Evolutionary conservation across 2,888 invertebrate genomes (phyloP).

Genomic region (Nyleta sp.): DNA sequence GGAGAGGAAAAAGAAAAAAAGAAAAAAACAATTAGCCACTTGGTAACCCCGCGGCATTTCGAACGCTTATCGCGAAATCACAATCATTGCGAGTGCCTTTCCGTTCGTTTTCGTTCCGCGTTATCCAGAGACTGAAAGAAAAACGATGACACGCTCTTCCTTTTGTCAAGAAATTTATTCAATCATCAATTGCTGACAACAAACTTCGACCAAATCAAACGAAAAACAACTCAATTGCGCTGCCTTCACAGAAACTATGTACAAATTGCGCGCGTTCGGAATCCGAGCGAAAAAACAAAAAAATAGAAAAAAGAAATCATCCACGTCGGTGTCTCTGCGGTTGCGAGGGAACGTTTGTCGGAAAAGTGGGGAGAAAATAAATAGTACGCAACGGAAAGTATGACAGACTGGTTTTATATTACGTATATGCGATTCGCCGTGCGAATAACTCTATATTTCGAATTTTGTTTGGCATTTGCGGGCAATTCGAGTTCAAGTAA

Average conservation of each 20-base stretch:
- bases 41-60: slow-evolving; percentile 51
- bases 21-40: slow-evolving; percentile 58
- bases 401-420: slow-evolving; percentile 69
- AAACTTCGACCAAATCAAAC: slow-evolving; percentile 44
- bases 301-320: no score
- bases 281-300: neutral
- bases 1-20: no score
- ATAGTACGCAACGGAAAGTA: slow-evolving; percentile 78
- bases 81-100: slow-evolving; percentile 34
- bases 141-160: slow-evolving; percentile 50
- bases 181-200: slow-evolving; percentile 51
- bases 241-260: slow-evolving; percentile 45
- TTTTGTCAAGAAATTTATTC: slow-evolving; percentile 60
- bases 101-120: slow-evolving; percentile 19
- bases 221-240: slow-evolving; percentile 35
- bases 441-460: slow-evolving; percentile 62
- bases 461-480: slow-evolving; percentile 74
- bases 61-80: slow-evolving; percentile 57
- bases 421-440: slow-evolving; percentile 62
- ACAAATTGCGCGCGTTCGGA: slow-evolving; percentile 13
- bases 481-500: slow-evolving; percentile 73
- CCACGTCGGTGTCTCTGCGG: slow-evolving; percentile 7
- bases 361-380: slow-evolving; percentile 78
- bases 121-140: slow-evolving; percentile 38
- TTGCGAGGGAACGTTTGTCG: slow-evolving; percentile 76